Conservation (phyloP, 2,888 invertebrate species). For the Mechanitis mazaeus region DNA sequence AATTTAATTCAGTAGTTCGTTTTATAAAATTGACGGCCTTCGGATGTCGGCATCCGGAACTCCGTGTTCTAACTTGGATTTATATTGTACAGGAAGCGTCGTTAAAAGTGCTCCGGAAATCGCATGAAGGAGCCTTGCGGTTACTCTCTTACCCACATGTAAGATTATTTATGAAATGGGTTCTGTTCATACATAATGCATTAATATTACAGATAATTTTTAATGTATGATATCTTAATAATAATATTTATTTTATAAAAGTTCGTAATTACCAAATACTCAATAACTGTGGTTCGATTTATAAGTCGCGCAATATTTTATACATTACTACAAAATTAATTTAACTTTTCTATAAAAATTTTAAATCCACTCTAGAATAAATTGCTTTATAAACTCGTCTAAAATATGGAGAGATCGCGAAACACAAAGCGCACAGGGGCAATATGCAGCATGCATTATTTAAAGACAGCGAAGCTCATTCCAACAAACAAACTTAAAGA, state of each 20-base stretch:
- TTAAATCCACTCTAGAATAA: too few relatives aligned
- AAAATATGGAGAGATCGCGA: constrained; percentile 24
- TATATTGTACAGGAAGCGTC: constrained; percentile 59
- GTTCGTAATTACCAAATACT: too few relatives aligned
- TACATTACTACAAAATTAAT: not conserved
- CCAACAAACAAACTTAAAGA: constrained; percentile 25
- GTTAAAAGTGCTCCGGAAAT: constrained; percentile 68
- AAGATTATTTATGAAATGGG: constrained; percentile 8
- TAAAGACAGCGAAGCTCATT: constrained; percentile 27
- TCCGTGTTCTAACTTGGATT: constrained; percentile 56
- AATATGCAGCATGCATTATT: constrained; percentile 30
- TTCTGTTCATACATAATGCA: constrained; percentile 1
- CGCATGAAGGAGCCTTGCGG: constrained; percentile 50
- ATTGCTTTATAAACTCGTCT: constrained; percentile 6
- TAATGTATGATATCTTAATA: too few relatives aligned
- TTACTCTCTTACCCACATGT: constrained; percentile 16
- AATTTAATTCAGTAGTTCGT: constrained; percentile 28
- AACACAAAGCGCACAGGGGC: constrained; percentile 24
- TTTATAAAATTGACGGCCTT: constrained; percentile 35
- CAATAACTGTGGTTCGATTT: too few relatives aligned
- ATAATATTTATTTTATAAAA: too few relatives aligned
- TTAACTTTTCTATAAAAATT: not conserved
- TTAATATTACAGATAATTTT: not conserved
- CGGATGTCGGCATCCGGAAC: constrained; percentile 39
- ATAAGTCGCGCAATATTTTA: too few relatives aligned